Percentiles rank a stretch among this genome's conserved stretches.
phyloP scores from a whole-genome alignment of 2,797 vertebrate species.

The Notolabrus celidotus region DNA sequence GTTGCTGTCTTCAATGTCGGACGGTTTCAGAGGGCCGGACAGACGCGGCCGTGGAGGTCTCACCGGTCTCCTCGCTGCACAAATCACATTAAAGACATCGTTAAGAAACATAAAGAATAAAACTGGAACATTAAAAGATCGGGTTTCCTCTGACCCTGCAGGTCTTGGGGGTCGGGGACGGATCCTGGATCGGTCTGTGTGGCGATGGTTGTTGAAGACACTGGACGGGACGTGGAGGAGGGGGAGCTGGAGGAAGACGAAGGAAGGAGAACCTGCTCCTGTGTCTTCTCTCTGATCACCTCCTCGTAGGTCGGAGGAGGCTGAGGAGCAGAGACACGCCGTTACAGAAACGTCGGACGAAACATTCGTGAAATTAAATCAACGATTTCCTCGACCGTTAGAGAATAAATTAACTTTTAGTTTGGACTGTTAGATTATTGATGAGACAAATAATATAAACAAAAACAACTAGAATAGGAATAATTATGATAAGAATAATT shows the following conservation, averaged over 20 bases:
- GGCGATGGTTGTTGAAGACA: slow-evolving; percentile 88
- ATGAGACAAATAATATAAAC: no score
- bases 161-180: background rate
- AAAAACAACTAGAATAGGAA: no score
- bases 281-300: slow-evolving; percentile 97
- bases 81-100: slow-evolving; percentile 17
- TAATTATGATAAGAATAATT: no score
- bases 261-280: slow-evolving; percentile 86
- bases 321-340: slow-evolving; percentile 61
- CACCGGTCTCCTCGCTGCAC: slow-evolving; percentile 81
- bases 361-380: no score
- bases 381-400: no score
- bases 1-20: slow-evolving; percentile 33
- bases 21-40: slow-evolving; percentile 26
- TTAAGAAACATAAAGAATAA: background rate
- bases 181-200: slow-evolving; percentile 92
- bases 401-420: no score
- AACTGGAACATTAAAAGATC: background rate
- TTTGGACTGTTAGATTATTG: no score
- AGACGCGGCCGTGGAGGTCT: slow-evolving; percentile 86
- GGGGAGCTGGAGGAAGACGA: slow-evolving; percentile 69
- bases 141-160: slow-evolving; percentile 26
- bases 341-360: no score
- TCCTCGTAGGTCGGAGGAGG: slow-evolving; percentile 98
- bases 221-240: slow-evolving; percentile 51